Base-by-base conservation (phyloP, 2,797 vertebrate genomes). In the Pogonophryne albipinna region DNA sequence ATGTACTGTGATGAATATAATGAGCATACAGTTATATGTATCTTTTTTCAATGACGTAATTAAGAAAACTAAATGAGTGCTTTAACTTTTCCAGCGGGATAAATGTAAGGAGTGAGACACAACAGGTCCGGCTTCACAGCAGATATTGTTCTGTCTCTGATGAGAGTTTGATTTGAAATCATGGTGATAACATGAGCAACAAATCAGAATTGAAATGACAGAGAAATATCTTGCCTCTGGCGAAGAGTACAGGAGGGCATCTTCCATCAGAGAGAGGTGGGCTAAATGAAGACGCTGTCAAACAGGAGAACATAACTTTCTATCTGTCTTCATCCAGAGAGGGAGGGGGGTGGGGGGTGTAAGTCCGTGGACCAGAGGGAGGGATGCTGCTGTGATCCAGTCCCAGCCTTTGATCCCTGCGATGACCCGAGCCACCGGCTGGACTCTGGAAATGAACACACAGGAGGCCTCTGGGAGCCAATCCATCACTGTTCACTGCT, bases 401-500 rank as follows among this genome's bases (percentile, higher is more conserved):
- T 76, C 38, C 53, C 77, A 94, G 93, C 91, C 90, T 91, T 92
- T 94, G 89, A 94, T 93, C 93, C 91, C 81, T 52, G 68, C 83
- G 84, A 90, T 91, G 91, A 93, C 87, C 88, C 66, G 58, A 88
- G 83, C 65, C 79, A 84, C 86, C 60, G 62, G 68, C 80, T 84
- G 83, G 86, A 89, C 85, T 87, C 79, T 82, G 82, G 78, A 94
- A 93, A 94, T 92, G 91, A 93, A 93, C 89, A 93, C 89, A 87
- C 79, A 50, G 71, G 87, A 82, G 87, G 76, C 85, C 80, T 79
- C 64, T 79, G 87, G 91, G 87, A 91, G 68, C 42, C 87, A 78
- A 91, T 93, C 89, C 86, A 85, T 92, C 90, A 91, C 76, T 87
- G 80, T 79, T 79, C 60, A 71, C 56, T 34, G 53, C 74, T 64